Evolutionary conservation across 2,888 invertebrate species (phyloP).

Genomic region (Sarcophaga carnaria): DNA sequence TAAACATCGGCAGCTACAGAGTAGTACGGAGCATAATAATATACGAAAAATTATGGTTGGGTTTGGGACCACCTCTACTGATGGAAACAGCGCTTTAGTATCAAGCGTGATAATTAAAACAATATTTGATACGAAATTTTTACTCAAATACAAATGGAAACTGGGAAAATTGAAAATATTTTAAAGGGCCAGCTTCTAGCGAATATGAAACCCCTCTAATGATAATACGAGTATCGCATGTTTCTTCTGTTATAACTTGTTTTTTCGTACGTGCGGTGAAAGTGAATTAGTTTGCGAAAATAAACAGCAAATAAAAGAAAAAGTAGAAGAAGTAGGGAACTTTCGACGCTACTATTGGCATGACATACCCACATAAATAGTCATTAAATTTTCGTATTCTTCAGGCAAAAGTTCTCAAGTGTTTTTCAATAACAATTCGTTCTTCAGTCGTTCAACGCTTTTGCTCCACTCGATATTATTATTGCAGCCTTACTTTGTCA

Average conservation of each 20-base stretch:
- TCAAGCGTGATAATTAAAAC: no score
- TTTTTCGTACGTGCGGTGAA: conserved; percentile 70
- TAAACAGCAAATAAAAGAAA: conserved; percentile 45
- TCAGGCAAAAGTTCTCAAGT: conserved; percentile 10
- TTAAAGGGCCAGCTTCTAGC: no score
- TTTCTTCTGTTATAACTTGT: conserved; percentile 10
- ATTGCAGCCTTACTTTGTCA: no score
- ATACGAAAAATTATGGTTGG: no score
- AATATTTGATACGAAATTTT: no score
- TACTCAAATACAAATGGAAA: no score
- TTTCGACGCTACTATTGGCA: background rate
- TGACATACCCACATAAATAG: background rate
- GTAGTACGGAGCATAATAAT: no score
- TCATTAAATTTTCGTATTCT: conserved; percentile 49
- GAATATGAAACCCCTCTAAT: conserved; percentile 7
- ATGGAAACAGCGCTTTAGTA: no score
- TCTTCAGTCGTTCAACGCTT: conserved; percentile 7
- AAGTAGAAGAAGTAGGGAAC: background rate
- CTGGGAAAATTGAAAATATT: no score
- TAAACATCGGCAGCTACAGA: no score
- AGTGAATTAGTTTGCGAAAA: conserved; percentile 70
- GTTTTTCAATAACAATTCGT: conserved; percentile 48
- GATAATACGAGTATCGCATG: background rate
- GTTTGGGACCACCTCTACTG: no score
- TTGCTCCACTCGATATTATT: no score